A percentile compares a stretch with the other conserved stretches of the same genome.
Conservation (phyloP, 2,113 vertebrate genomes). For the Thunnus thynnus region DNA sequence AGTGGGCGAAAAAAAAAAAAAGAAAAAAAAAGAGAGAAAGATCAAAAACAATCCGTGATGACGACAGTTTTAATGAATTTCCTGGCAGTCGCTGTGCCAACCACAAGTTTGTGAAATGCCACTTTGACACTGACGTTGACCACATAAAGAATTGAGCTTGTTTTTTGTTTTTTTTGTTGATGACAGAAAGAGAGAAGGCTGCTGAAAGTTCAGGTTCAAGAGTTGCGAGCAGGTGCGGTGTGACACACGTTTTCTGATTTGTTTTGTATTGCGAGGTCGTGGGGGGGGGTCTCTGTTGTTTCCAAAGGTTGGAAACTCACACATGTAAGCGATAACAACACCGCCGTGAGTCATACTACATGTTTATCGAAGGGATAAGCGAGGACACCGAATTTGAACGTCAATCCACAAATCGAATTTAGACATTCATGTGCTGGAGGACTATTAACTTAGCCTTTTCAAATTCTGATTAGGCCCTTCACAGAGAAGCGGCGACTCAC, state of each 20-base stretch:
- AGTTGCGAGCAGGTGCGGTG: slow-evolving; percentile 50
- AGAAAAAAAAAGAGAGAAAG: neutral
- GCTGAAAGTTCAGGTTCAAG: neutral
- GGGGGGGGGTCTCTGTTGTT: slow-evolving; percentile 34
- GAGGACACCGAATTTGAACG: slow-evolving; percentile 14
- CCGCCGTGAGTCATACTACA: slow-evolving; percentile 27
- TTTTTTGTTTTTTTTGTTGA: slow-evolving; percentile 13
- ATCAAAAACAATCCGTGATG: slow-evolving; percentile 7
- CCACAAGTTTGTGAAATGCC: slow-evolving; percentile 11
- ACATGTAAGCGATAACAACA: neutral
- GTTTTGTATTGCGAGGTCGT: slow-evolving; percentile 13
- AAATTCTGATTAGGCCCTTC: slow-evolving; percentile 55
- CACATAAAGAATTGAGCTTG: neutral
- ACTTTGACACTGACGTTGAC: slow-evolving; percentile 12
- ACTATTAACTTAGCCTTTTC: slow-evolving; percentile 46
- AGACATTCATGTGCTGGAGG: slow-evolving; percentile 34
- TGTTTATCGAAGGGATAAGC: neutral
- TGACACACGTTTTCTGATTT: slow-evolving; percentile 14
- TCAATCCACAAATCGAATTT: slow-evolving; percentile 36
- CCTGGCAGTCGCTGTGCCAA: neutral
- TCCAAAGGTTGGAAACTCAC: neutral
- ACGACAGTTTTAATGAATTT: slow-evolving; percentile 27
- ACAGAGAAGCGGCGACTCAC: slow-evolving; percentile 43
- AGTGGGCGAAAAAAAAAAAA: neutral
- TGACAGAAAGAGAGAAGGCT: neutral